phyloP scores from a whole-genome alignment of 2,888 invertebrate species.

The Agrotis puta region DNA sequence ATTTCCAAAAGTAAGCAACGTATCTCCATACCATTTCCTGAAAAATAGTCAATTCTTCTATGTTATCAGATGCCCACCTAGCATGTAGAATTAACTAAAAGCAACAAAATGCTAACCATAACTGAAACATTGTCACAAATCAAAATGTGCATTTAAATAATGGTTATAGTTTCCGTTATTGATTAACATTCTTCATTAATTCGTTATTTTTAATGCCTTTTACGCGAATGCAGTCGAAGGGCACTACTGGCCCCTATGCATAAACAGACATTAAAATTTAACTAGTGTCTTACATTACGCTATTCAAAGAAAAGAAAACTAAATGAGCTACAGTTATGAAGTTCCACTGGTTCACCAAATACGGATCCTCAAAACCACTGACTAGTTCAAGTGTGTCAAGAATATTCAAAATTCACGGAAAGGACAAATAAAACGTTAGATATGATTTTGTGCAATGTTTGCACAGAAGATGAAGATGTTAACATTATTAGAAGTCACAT shows the following conservation, averaged over 20 bases:
- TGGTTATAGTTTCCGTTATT: conserved; percentile 65
- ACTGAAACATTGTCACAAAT: conserved; percentile 65
- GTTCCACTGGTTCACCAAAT: conserved; percentile 76
- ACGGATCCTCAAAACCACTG: conserved; percentile 83
- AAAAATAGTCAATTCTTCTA: conserved; percentile 53
- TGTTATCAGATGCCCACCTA: conserved; percentile 72
- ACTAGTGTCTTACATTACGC: conserved; percentile 71
- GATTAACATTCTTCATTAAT: conserved; percentile 74
- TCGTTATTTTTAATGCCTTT: conserved; percentile 76
- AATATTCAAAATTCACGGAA: conserved; percentile 61
- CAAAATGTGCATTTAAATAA: conserved; percentile 54
- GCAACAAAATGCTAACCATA: conserved; percentile 78
- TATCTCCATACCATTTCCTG: conserved; percentile 14
- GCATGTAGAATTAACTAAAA: conserved; percentile 77
- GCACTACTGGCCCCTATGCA: conserved; percentile 37
- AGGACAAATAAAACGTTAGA: conserved; percentile 50
- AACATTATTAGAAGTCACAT: conserved; percentile 50
- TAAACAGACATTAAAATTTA: conserved; percentile 76
- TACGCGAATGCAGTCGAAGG: conserved; percentile 61
- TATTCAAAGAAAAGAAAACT: conserved; percentile 74
- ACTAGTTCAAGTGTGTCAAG: conserved; percentile 82
- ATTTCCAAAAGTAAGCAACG: conserved; percentile 39
- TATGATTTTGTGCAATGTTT: conserved; percentile 68
- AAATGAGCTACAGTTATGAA: conserved; percentile 81
- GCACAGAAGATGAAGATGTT: conserved; percentile 47